Percentiles rank a stretch among this genome's conserved stretches.
phyloP scores from a whole-genome alignment of 92 coral and sea anemone species.

The Porites evermanni region DNA sequence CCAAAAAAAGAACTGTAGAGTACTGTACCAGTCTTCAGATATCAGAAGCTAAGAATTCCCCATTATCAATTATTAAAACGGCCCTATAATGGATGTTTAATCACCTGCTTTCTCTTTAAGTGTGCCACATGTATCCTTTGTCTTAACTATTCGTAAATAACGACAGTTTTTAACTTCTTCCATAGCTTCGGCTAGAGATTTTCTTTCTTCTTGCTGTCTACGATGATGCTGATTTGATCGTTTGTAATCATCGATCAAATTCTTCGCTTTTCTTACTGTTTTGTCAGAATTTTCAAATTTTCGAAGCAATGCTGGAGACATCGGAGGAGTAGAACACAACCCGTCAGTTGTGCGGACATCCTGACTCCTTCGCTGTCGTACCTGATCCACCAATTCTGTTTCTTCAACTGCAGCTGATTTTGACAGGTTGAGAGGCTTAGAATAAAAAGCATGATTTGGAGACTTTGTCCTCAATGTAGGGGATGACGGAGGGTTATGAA shows the following conservation, averaged over 20 bases:
- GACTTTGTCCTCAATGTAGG: not conserved
- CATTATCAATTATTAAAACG: too few species aligned
- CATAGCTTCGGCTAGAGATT: conserved; percentile 68
- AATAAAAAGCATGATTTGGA: not conserved
- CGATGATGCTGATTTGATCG: conserved; percentile 20
- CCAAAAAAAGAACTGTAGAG: too few species aligned
- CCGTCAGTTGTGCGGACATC: not conserved
- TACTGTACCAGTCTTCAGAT: too few species aligned
- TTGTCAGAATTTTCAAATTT: conserved; percentile 71
- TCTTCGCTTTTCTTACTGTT: conserved; percentile 52
- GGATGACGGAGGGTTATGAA: conserved; percentile 26
- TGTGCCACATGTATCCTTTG: conserved; percentile 14
- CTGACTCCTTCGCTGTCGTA: not conserved
- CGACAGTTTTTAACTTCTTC: conserved; percentile 83
- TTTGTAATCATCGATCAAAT: conserved; percentile 62
- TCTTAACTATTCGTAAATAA: conserved; percentile 70
- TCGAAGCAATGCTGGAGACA: conserved; percentile 77
- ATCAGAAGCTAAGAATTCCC: too few species aligned
- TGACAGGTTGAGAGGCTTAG: conserved; percentile 31
- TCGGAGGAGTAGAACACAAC: conserved; percentile 53
- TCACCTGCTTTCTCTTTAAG: conserved; percentile 10
- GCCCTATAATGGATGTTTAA: not conserved
- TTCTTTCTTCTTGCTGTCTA: conserved; percentile 4
- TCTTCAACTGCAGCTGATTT: conserved; percentile 4
- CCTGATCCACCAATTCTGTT: not conserved